Percentiles rank a stretch among this genome's conserved stretches.
phyloP scores from a whole-genome alignment of 1,140 invertebrate genomes.

The Drosophila serrata region DNA sequence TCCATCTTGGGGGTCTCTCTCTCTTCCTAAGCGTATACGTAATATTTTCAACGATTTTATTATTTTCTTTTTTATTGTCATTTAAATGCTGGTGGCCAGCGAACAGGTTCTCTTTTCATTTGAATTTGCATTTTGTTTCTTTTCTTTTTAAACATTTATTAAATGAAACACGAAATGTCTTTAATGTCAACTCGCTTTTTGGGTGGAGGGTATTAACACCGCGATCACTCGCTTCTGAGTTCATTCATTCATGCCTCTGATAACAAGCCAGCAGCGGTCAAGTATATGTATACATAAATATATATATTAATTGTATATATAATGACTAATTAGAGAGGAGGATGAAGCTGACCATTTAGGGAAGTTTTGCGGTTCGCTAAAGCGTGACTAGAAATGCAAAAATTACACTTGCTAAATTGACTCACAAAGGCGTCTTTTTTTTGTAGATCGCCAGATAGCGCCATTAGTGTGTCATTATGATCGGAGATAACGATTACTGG shows the following conservation, averaged over 20 bases:
- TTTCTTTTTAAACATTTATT: conserved; percentile 52
- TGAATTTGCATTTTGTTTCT: conserved; percentile 61
- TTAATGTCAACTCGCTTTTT: conserved; percentile 72
- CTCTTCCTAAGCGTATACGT: conserved; percentile 63
- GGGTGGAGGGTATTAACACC: conserved; percentile 78
- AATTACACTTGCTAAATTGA: conserved; percentile 3
- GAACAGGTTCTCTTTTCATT: conserved; percentile 63
- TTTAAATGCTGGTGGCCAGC: conserved; percentile 59
- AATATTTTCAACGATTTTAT: conserved; percentile 83
- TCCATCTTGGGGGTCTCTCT: conserved; percentile 65
- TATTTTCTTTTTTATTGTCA: conserved; percentile 70
- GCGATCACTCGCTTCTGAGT: conserved; percentile 53
- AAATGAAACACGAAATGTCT: conserved; percentile 46
- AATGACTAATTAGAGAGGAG: conserved; percentile 23
- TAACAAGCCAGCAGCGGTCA: conserved; percentile 43
- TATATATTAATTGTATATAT: neutral
- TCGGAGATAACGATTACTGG: conserved; percentile 45
- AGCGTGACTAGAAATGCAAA: conserved; percentile 36
- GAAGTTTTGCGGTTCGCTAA: conserved; percentile 14
- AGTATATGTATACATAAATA: neutral
- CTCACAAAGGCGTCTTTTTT: conserved; percentile 24
- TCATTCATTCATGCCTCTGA: conserved; percentile 81
- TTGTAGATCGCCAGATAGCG: conserved; percentile 34
- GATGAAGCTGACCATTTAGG: conserved; percentile 25
- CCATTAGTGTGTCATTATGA: conserved; percentile 63